Conservation (phyloP, 2,888 invertebrate species). For the Nymphalis urticae region DNA sequence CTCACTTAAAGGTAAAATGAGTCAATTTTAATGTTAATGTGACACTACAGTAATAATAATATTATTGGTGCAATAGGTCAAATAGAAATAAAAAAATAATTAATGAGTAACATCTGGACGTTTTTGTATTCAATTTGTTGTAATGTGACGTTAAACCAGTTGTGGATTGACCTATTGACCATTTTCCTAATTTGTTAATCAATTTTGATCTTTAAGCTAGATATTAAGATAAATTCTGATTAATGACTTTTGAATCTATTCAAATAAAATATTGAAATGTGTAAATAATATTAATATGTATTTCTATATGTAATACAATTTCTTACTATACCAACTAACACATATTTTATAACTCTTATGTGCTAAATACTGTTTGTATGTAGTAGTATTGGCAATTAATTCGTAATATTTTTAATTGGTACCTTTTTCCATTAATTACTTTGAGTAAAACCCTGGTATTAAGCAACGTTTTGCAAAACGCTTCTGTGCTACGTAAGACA, state of each 20-base stretch:
- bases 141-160: slow-evolving; percentile 27
- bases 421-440: slow-evolving; percentile 10
- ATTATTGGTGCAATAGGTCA: slow-evolving; percentile 3
- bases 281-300: slow-evolving; percentile 7
- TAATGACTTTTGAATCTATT: slow-evolving; percentile 24
- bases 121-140: not conserved
- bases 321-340: not conserved
- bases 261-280: slow-evolving; percentile 17
- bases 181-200: slow-evolving; percentile 51
- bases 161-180: slow-evolving; percentile 50
- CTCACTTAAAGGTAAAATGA: not conserved
- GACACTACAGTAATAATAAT: not conserved
- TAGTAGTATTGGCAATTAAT: too few species aligned
- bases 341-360: not conserved
- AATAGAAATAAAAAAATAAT: slow-evolving; percentile 10
- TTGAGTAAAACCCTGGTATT: slow-evolving; percentile 58
- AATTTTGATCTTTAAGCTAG: slow-evolving; percentile 50
- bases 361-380: too few species aligned
- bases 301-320: not conserved
- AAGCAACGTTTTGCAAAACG: slow-evolving; percentile 74
- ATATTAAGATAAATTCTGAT: slow-evolving; percentile 49
- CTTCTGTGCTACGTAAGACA: slow-evolving; percentile 65
- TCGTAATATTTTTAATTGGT: too few species aligned
- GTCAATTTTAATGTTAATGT: not conserved
- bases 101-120: not conserved